phyloP scores from a whole-genome alignment of 1,140 invertebrate genomes.

The Palaemon carinicauda region DNA sequence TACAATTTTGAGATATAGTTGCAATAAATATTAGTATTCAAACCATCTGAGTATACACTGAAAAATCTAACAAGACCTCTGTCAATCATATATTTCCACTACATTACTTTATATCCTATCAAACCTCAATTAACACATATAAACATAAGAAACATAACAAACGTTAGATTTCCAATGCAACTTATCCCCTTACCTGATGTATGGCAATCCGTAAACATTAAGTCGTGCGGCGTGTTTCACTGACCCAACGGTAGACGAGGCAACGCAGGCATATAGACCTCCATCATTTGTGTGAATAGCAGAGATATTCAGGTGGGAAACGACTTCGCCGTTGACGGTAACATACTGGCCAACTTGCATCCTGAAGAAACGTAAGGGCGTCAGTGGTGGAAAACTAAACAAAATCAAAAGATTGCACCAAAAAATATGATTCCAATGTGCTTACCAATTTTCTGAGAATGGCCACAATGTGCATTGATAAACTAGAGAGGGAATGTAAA shows the following conservation, averaged over 20 bases:
- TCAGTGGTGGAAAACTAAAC: no score
- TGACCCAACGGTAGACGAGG: constrained; percentile 89
- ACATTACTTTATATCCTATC: background rate
- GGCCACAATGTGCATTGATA: no score
- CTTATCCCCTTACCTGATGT: constrained; percentile 69
- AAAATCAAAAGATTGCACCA: no score
- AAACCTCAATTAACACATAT: background rate
- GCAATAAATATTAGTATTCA: no score
- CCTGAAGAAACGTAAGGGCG: constrained; percentile 62
- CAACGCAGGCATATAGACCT: constrained; percentile 90
- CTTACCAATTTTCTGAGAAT: no score
- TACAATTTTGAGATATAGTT: no score
- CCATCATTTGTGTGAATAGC: constrained; percentile 92
- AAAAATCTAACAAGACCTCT: background rate
- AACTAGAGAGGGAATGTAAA: no score
- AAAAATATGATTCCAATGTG: no score
- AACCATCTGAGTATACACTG: no score
- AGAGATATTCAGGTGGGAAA: constrained; percentile 92
- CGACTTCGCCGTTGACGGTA: constrained; percentile 85
- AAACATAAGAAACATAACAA: background rate
- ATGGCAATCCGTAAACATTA: constrained; percentile 91
- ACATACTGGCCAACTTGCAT: constrained; percentile 87
- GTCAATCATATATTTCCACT: no score
- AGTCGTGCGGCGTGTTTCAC: constrained; percentile 86
- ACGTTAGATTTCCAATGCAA: background rate